Conservation (phyloP, 2,797 vertebrate genomes). For the Apogon hyalosoma region DNA sequence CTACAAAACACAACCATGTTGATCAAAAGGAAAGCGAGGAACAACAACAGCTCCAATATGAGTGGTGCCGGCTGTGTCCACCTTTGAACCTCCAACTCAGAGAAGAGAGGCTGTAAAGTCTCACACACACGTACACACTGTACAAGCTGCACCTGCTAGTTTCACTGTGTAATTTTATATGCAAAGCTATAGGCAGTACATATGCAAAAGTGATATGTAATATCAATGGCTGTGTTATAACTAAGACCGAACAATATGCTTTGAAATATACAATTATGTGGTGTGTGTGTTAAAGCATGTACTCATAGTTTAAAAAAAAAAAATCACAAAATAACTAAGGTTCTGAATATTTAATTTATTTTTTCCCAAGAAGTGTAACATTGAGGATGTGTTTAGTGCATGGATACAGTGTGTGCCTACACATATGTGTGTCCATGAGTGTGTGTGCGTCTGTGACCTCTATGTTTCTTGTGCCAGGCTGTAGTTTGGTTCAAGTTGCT, state of each 20-base stretch:
- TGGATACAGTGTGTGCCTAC: neutral
- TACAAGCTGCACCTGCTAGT: slow-evolving; percentile 3
- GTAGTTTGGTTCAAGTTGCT: slow-evolving; percentile 73
- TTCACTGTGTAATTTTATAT: too few species aligned
- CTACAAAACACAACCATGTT: slow-evolving; percentile 35
- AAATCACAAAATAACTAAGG: too few species aligned
- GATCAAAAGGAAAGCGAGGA: slow-evolving; percentile 54
- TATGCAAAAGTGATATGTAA: slow-evolving; percentile 21
- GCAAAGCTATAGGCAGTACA: neutral
- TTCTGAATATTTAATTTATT: too few species aligned
- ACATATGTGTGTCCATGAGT: neutral
- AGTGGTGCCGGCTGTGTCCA: slow-evolving; percentile 11
- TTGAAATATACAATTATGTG: too few species aligned
- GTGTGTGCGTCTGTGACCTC: slow-evolving; percentile 31
- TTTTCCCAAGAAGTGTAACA: too few species aligned
- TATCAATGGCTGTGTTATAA: neutral
- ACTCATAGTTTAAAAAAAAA: too few species aligned
- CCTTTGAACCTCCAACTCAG: slow-evolving; percentile 45
- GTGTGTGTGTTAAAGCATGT: too few species aligned
- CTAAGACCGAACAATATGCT: neutral
- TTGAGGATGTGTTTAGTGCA: too few species aligned
- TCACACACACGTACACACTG: neutral
- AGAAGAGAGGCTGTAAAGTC: slow-evolving; percentile 7
- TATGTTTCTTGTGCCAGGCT: slow-evolving; percentile 54
- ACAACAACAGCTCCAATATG: slow-evolving; percentile 33